Evolutionary conservation across 2,888 invertebrate genomes (phyloP), one percentile per base, ranked within the genome.

Genomic region (Parnassius mnemosyne): DNA sequence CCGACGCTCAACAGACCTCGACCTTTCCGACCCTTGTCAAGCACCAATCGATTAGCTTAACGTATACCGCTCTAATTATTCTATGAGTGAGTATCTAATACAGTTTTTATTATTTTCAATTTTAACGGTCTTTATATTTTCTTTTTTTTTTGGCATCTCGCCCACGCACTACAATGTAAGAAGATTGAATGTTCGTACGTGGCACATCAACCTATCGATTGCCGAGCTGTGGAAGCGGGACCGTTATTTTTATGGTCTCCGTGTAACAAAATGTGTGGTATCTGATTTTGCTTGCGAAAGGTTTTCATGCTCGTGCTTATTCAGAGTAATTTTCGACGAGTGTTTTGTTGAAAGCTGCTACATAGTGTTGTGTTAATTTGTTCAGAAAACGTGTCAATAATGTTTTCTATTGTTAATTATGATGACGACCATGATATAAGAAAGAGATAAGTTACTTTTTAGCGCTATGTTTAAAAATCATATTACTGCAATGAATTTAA

Each of bases 31-130:
- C 90, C 90, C 90, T 87, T 84, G 85, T 90, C 90, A 90, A 86
- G 82, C 68, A 74, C 69, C 80, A 83, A 81, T 87, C 87, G 87
- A 90, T 91, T 90, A 89, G 87, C 83, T 79, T 79, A 84, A 85
- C 84, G 77, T 79, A 78, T 79, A 76, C 81, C 79, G 81, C 82
- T 34, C 34, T 84, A 87, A 86, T 87, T 58, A 13, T 9, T 57
- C 11, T 61, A 52, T 56, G 50, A 52, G 43, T 41, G 12, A 50
- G 49, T 86, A 85, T 82, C 82, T 78, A 80, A 77, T 76, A 76
- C 77, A 71, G 65, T 65, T 64, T 71, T 70, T 34, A 34, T 7
- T 34, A 34, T 71, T 71, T 69, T 75, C 71, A 69, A 79, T 78
- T 70, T 34, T 77, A 76, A 72, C 74, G 79, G 44, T 54, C 44